These are phyloP conservation scores for Pseudocheirus occidentalis DNA, from an alignment of 2,797 vertebrate genomes.

Conservation along the genomic window DNA sequence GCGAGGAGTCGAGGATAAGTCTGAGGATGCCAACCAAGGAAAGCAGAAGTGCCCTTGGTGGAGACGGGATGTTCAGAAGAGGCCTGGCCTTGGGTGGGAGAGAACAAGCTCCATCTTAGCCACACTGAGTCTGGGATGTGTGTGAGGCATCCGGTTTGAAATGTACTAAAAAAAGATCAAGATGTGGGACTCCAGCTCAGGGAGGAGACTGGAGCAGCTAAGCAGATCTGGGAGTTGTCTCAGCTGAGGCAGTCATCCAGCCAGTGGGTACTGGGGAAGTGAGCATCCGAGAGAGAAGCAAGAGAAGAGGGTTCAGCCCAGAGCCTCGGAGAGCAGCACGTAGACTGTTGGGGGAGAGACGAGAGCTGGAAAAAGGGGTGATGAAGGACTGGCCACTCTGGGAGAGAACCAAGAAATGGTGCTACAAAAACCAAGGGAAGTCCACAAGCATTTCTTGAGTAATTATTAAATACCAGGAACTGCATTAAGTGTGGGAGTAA, in stretches of 20 bases:
- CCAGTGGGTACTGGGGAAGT: neutral
- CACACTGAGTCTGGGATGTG: neutral
- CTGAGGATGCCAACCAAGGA: neutral
- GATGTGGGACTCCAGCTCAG: neutral
- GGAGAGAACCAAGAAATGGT: neutral
- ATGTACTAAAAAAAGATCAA: neutral
- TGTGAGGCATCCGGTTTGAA: neutral
- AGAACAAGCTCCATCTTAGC: neutral
- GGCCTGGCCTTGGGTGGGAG: rapidly evolving
- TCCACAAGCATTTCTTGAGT: neutral
- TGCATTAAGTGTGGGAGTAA: neutral
- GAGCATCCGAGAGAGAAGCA: neutral
- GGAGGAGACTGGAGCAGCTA: neutral
- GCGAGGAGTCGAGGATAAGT: neutral
- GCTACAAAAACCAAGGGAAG: neutral
- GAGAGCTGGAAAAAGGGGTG: neutral
- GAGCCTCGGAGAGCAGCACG: neutral
- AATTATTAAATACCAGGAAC: neutral
- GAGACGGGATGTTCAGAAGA: neutral
- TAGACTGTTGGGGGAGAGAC: neutral
- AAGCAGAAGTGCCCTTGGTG: neutral
- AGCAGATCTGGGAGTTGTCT: neutral
- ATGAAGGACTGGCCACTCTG: neutral
- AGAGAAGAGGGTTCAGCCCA: neutral
- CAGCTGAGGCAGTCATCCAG: rapidly evolving